Base-by-base conservation (phyloP, 35 echinoderm and acorn worm species). In the Diadema setosum region DNA sequence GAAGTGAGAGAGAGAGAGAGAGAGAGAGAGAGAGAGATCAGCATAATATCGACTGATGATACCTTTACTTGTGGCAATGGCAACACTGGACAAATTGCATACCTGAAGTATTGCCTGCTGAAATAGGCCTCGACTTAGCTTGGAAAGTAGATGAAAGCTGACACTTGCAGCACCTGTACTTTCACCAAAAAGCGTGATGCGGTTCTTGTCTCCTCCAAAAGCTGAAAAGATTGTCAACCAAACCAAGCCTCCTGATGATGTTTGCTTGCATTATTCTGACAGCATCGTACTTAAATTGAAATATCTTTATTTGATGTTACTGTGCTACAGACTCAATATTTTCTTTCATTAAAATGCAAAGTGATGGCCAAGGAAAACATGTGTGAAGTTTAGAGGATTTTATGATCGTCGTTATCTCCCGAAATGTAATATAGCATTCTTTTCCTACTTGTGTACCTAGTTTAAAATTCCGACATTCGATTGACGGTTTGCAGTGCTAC, bases 101-200 rank as follows among this genome's bases (percentile, higher is more conserved):
- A 89, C 87, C 75, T 89, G 70, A 25, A 82, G 23, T 36, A 89
- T 89, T 17, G 87, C 87, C 43, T 63, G 73, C 5, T 82, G 17
- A 48, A 89, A 89, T 24, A 89, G 25, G 30, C 50, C 75, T 17
- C 36, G 25, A 39, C 48, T 81, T 6, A 64, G 48, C 45, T 89
- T 39, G 16, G 87, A 89, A 2, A 89, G 56, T 2, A 91, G 40
- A 15, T 91, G 94, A 60, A 70, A 52, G 24, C 65, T 81, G 23
- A 91, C 89, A 65, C 94, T 95, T 8, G 46, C 58, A 49, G 70
- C 49, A 3, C 94, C 94, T 14, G 94, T 89, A 88, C 94, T 95
- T 42, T 91, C 83, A 16, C 94, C 94, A 39, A 88, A 85, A 40
- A 95, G 87, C 0, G 94, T 95, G 14, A 95, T 88, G 18, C 81